Evolutionary conservation across 2,113 vertebrate genomes (phyloP).

Genomic region (Fukomys damarensis): DNA sequence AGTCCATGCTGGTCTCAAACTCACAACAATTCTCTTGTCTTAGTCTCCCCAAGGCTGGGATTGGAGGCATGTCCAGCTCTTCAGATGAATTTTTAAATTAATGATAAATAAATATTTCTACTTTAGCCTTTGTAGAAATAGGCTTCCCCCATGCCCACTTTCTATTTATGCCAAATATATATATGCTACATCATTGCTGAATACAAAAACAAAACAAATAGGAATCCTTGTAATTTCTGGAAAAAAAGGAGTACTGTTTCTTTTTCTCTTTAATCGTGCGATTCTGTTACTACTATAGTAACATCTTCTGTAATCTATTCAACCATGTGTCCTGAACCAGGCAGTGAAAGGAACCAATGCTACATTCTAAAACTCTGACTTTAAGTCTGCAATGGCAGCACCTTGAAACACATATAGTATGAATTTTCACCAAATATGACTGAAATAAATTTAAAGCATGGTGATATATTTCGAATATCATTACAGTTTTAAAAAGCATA

Average conservation of each 20-base stretch:
- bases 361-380: neutral
- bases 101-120: neutral
- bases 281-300: neutral
- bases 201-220: neutral
- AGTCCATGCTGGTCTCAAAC: too few species aligned
- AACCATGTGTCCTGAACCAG: neutral
- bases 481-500: neutral
- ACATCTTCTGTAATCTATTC: neutral
- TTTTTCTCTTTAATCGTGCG: neutral
- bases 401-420: neutral
- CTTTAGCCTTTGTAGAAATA: neutral
- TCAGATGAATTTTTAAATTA: neutral
- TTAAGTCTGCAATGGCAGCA: neutral
- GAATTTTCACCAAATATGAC: neutral
- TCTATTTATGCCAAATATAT: neutral
- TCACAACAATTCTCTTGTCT: too few species aligned
- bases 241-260: neutral
- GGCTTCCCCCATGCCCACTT: too few species aligned
- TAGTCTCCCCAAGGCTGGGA: too few species aligned
- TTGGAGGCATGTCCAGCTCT: too few species aligned
- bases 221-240: fast-evolving
- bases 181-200: neutral
- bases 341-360: neutral
- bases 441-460: neutral
- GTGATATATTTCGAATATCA: neutral